phyloP scores from a whole-genome alignment of 2,888 invertebrate genomes.

The Cheilosia grossa region DNA sequence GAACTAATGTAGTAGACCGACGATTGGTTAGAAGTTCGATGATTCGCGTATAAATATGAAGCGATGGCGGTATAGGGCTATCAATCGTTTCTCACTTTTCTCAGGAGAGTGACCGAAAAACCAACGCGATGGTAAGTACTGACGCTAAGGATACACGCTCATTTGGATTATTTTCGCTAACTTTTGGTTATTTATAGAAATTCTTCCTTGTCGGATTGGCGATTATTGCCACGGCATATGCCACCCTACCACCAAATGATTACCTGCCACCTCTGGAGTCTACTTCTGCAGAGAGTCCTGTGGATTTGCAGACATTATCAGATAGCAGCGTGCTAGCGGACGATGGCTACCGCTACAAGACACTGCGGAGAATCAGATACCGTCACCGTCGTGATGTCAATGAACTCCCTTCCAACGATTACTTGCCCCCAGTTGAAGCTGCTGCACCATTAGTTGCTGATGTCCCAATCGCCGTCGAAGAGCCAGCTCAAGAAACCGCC shows the following conservation, averaged over 20 bases:
- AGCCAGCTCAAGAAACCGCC: constrained; percentile 35
- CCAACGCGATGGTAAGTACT: constrained; percentile 59
- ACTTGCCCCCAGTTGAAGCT: constrained; percentile 60
- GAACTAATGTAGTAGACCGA: constrained; percentile 53
- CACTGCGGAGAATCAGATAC: constrained; percentile 54
- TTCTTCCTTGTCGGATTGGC: constrained; percentile 69
- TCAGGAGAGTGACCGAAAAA: constrained; percentile 57
- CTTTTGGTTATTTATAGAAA: constrained; percentile 48
- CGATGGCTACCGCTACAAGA: constrained; percentile 75
- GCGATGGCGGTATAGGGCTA: constrained; percentile 33
- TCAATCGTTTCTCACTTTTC: constrained; percentile 70
- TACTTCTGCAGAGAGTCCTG: constrained; percentile 47
- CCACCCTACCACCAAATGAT: constrained; percentile 80
- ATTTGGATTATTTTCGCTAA: constrained; percentile 37
- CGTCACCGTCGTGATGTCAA: constrained; percentile 71
- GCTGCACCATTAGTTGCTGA: constrained; percentile 25
- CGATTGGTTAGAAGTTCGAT: constrained; percentile 53
- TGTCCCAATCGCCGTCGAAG: constrained; percentile 36
- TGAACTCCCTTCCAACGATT: constrained; percentile 64
- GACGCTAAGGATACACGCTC: background rate
- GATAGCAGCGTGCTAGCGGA: constrained; percentile 61
- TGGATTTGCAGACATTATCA: constrained; percentile 53
- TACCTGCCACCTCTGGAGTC: constrained; percentile 77
- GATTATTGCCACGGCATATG: constrained; percentile 79
- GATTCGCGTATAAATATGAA: constrained; percentile 70